Evolutionary conservation across 2,113 vertebrate genomes (phyloP).

Genomic region (Atlantisia rogersi): DNA sequence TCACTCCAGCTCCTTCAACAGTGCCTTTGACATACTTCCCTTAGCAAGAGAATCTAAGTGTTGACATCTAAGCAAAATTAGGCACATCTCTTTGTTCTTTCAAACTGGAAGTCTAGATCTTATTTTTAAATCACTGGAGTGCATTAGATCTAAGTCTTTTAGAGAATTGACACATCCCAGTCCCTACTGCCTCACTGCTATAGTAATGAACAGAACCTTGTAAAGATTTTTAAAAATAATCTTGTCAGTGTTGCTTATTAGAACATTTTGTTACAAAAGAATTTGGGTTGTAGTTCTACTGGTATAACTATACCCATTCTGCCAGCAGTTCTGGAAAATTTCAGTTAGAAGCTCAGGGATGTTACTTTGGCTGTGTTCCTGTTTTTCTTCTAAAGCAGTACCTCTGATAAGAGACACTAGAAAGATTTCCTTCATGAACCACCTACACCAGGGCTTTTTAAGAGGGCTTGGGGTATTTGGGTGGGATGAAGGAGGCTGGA

Average conservation of each 20-base stretch:
- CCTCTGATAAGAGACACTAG: not conserved
- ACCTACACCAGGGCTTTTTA: not conserved
- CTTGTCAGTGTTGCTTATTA: not conserved
- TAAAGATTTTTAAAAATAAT: not conserved
- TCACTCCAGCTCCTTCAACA: not conserved
- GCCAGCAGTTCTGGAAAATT: not conserved
- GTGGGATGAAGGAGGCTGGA: not conserved
- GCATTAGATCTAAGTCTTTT: not conserved
- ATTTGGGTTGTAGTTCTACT: not conserved
- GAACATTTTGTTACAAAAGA: not conserved
- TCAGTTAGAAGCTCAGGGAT: not conserved
- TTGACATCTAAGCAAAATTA: not conserved
- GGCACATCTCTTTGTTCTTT: not conserved
- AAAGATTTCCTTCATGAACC: not conserved
- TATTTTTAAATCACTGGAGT: not conserved
- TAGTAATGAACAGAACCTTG: not conserved
- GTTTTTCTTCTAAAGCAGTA: not conserved
- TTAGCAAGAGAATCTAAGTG: not conserved
- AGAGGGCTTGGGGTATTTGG: not conserved
- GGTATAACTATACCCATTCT: not conserved
- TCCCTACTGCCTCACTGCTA: not conserved
- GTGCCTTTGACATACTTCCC: not conserved
- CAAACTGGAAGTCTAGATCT: not conserved
- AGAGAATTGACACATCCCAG: accelerated
- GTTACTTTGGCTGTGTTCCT: not conserved